These are phyloP conservation scores for Melitaea athalia DNA, from an alignment of 2,888 invertebrate genomes.

Conservation along the genomic window DNA sequence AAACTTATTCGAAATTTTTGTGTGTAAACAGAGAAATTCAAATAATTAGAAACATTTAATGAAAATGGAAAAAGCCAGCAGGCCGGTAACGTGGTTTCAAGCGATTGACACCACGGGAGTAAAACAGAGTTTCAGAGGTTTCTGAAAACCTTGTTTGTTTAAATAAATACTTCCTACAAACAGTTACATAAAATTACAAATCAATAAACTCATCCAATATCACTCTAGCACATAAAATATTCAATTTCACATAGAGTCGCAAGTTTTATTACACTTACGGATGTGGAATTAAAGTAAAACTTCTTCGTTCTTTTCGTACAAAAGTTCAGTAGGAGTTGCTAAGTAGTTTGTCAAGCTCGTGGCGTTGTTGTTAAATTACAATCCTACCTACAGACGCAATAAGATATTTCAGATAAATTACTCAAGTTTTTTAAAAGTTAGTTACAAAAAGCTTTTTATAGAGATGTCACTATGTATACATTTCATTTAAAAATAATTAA, in stretches of 20 bases:
- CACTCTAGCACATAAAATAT: neutral
- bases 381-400: neutral
- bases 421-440: neutral
- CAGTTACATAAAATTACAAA: too few relatives aligned
- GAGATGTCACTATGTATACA: too few relatives aligned
- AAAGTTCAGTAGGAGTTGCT: conserved; percentile 5
- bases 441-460: neutral
- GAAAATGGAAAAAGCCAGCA: too few relatives aligned
- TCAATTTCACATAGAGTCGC: neutral
- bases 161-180: too few relatives aligned
- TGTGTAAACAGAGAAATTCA: too few relatives aligned
- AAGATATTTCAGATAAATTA: neutral
- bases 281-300: neutral
- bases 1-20: too few relatives aligned
- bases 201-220: neutral
- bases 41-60: too few relatives aligned
- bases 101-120: too few relatives aligned
- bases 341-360: conserved; percentile 2
- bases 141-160: too few relatives aligned
- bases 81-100: too few relatives aligned
- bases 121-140: too few relatives aligned
- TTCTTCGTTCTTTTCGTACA: conserved; percentile 1
- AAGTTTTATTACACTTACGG: neutral
- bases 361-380: neutral
- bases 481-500: too few relatives aligned